Conservation (phyloP, 1,140 invertebrate species). For the Caenorhabditis tropicalis region DNA sequence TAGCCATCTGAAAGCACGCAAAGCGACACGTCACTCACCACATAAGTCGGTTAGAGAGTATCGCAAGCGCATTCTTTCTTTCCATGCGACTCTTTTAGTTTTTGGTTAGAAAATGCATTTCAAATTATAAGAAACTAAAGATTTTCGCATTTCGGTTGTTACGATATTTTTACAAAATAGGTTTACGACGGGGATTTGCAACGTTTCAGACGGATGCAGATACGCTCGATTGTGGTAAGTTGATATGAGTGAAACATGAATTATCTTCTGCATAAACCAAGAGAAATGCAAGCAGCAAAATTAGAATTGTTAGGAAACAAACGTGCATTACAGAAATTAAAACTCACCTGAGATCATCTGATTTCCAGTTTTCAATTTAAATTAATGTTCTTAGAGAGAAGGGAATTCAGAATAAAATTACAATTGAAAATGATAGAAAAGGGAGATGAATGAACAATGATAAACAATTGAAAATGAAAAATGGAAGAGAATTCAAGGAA, state of each 20-base stretch:
- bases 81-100: not conserved
- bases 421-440: constrained; percentile 40
- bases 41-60: constrained; percentile 23
- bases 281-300: not conserved
- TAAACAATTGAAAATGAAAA: not conserved
- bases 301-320: not conserved
- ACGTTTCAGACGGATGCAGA: not conserved
- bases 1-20: constrained; percentile 83
- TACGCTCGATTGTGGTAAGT: not conserved
- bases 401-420: not conserved
- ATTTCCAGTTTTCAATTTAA: not conserved
- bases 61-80: constrained; percentile 1
- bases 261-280: not conserved
- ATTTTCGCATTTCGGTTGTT: not conserved
- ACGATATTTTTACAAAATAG: not conserved
- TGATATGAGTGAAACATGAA: not conserved
- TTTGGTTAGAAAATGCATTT: not conserved
- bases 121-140: no score
- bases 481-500: not conserved
- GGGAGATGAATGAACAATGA: not conserved
- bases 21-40: constrained; percentile 38
- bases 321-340: constrained; percentile 4
- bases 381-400: not conserved
- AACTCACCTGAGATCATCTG: not conserved
- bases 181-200: no score